Base-by-base conservation (phyloP, 2,888 invertebrate species). In the Myathropa florea region DNA sequence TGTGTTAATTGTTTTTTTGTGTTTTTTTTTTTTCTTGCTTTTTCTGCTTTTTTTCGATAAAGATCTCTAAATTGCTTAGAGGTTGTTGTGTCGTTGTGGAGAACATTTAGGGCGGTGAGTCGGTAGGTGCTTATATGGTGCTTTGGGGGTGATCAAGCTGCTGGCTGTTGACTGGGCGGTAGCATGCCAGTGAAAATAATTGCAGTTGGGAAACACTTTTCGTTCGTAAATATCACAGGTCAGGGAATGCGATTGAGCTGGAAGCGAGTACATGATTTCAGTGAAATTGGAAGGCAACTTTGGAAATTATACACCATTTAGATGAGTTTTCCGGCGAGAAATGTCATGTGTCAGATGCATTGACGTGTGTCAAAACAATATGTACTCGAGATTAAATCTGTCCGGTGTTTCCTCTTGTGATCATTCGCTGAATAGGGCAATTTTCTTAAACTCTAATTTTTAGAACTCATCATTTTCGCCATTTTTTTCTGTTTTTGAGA, bases 221-320 rank as follows among this genome's bases (percentile, higher is more conserved):
- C 39, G 57, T 36, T n/a, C 28, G 33, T 55, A 55, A 70, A 77
- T 70, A 55, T 28, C 77, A 77, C 55, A 63, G 77, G 46, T 46
- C 46, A 46, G 46, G 18, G 18, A 46, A 18, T 46, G 18, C 39
- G 39, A 39, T 4, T 39, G 28, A 7, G 30, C 30, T 33, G 18
- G 1, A 18, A 46, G 46, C 18, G 46, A 18, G 46, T 46, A 7
- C 46, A n/a, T 18, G 46, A 4, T 18, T 7, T 18, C 46, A 46
- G 7, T 46, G 18, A 21, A 46, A 18, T 1, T 7, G 46, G 18
- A 46, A 18, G 46, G 46, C n/a, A 10, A 33, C n/a, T 46, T n/a
- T n/a, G n/a, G 46, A 18, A 7, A 7, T 18, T 4, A 7, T 18
- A 18, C 18, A 33, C 12, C 33, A 33, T 46, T 46, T 46, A 46